These are phyloP conservation scores for Tiliacea aurago DNA, from an alignment of 2,888 invertebrate genomes.

Conservation along the genomic window DNA sequence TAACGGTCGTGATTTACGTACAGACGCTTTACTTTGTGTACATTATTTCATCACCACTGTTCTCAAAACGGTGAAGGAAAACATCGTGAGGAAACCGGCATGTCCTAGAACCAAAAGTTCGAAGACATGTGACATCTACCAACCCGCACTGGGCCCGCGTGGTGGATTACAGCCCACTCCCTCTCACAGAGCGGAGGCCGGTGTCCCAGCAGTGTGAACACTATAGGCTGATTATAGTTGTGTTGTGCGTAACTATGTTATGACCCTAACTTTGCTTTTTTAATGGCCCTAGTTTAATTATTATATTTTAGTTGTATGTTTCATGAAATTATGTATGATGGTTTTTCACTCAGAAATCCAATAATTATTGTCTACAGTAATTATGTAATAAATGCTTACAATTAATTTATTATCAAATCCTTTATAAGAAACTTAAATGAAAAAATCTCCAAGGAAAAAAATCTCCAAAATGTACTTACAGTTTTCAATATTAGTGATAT, in stretches of 20 bases:
- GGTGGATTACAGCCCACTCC: too few species aligned
- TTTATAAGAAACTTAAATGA: not conserved
- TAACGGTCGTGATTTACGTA: too few species aligned
- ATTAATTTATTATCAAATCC: not conserved
- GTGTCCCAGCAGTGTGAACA: too few species aligned
- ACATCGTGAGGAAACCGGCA: too few species aligned
- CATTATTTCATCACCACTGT: too few species aligned
- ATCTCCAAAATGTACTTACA: constrained; percentile 57
- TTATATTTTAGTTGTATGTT: not conserved
- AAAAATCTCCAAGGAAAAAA: not conserved
- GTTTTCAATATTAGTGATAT: constrained; percentile 27
- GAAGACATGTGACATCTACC: too few species aligned
- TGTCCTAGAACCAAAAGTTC: too few species aligned
- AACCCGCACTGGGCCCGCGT: too few species aligned
- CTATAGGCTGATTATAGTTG: too few species aligned
- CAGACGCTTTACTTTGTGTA: too few species aligned
- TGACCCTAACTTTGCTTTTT: not conserved
- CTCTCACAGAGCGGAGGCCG: too few species aligned
- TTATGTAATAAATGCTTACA: not conserved
- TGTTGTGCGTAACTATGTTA: not conserved
- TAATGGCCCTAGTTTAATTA: not conserved
- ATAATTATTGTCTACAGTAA: not conserved
- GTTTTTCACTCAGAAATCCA: not conserved
- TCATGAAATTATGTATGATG: not conserved
- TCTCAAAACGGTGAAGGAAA: too few species aligned